A percentile compares a stretch with the other conserved stretches of the same genome.
phyloP scores from a whole-genome alignment of 2,113 vertebrate species.

The Strigops habroptila region DNA sequence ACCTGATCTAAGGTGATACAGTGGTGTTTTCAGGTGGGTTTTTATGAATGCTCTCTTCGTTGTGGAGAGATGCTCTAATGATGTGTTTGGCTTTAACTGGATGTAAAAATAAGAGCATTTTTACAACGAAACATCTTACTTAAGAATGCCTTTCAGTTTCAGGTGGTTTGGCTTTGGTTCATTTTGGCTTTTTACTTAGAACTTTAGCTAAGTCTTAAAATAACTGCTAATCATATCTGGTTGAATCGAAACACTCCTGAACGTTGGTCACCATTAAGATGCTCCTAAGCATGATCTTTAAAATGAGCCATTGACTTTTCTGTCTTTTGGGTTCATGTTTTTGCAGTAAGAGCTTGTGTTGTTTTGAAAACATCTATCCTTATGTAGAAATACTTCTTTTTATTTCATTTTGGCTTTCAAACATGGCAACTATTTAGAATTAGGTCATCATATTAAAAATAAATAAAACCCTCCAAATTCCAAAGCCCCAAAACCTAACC shows the following conservation, averaged over 20 bases:
- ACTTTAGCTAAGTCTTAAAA: background rate
- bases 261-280: background rate
- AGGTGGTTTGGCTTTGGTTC: background rate
- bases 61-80: background rate
- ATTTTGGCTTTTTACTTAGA: background rate
- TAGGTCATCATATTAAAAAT: background rate
- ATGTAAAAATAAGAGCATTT: background rate
- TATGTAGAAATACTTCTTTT: slow-evolving; percentile 28
- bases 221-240: background rate
- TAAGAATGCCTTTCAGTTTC: background rate
- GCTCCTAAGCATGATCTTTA: background rate
- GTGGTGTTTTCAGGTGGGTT: background rate
- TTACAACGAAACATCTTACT: background rate
- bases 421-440: slow-evolving; percentile 1
- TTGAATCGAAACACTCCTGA: background rate
- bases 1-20: background rate
- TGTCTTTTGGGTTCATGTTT: slow-evolving; percentile 16
- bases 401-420: slow-evolving; percentile 31
- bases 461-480: background rate
- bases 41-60: background rate
- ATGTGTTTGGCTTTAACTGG: background rate
- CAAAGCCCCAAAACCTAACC: background rate
- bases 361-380: slow-evolving; percentile 18
- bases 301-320: background rate
- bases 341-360: background rate